Percentiles rank a stretch among this genome's conserved stretches.
Conservation (phyloP, 2,797 vertebrate genomes). For the Cirrhinus molitorella region DNA sequence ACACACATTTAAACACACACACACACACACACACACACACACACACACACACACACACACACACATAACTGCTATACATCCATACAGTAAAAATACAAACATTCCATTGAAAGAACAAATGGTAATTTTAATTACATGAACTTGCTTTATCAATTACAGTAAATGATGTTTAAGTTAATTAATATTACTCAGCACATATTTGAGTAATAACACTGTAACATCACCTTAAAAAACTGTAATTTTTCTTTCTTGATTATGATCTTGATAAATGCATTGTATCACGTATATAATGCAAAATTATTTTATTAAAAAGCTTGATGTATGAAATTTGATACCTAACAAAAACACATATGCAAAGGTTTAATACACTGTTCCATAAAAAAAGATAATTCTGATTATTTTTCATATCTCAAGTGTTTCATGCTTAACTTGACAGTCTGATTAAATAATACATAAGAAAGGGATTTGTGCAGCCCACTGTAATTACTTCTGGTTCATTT, state of each 20-base stretch:
- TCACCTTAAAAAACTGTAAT: too few species aligned
- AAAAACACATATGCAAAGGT: background rate
- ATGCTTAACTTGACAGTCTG: background rate
- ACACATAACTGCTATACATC: background rate
- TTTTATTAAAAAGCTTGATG: too few species aligned
- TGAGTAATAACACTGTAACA: too few species aligned
- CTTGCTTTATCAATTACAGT: too few species aligned
- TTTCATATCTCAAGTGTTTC: background rate
- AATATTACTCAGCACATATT: too few species aligned
- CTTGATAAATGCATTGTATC: background rate
- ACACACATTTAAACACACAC: background rate
- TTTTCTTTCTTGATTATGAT: background rate
- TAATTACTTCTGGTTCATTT: background rate
- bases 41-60: background rate
- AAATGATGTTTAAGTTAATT: too few species aligned
- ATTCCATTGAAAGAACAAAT: background rate
- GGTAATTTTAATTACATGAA: too few species aligned
- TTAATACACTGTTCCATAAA: background rate
- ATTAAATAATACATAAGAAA: slow-evolving; percentile 2
- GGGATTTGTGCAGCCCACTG: background rate
- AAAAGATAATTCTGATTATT: background rate
- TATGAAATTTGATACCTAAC: background rate
- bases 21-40: background rate
- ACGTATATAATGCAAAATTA: too few species aligned
- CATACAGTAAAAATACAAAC: background rate